Evolutionary conservation across 2,797 vertebrate genomes (phyloP), one percentile per base, ranked within the genome.

Genomic region (Sphenodon punctatus): DNA sequence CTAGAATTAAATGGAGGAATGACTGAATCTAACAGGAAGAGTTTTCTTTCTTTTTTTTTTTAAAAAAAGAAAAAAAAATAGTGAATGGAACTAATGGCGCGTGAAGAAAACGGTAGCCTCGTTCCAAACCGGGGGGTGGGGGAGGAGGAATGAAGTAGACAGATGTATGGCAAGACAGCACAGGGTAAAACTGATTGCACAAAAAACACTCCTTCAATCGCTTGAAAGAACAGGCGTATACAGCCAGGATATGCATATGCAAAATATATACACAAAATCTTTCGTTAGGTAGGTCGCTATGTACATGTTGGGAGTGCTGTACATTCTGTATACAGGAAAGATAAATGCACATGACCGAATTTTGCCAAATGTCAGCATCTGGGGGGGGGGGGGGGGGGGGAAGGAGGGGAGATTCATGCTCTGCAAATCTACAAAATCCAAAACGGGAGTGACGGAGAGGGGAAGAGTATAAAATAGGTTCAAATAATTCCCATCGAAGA

Each of bases 181-280:
- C 84, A 58, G 1, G 87, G 75, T 80, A 93, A 93, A 89, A 93
- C 80, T 86, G 87, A 93, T 72, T 84, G 87, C 88, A 93, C 91
- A 82, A 49, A 66, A 86, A 82, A 34, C 49, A n/a, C 84, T 90
- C 82, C 68, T 69, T 1, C 17, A 86, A 56, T 83, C 78, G 67
- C 76, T 80, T 60, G 76, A 84, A 80, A 88, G 88, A 80, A 85
- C 67, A 79, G 80, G 89, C 90, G 90, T 92, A 84, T 80, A 83
- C 83, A 88, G 78, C 86, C 42, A 59, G 39, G 30, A 45, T 67
- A 38, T 68, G 48, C 41, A 51, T 90, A 92, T 89, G 92, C 92
- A 93, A 92, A 93, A 93, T 93, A 93, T 94, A 94, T 94, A 94
- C 93, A 94, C 86, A 91, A 85, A n/a, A 86, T 93, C 85, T 88